Evolutionary conservation across 1,140 invertebrate species (phyloP).

Genomic region (Neodiprion virginianus): DNA sequence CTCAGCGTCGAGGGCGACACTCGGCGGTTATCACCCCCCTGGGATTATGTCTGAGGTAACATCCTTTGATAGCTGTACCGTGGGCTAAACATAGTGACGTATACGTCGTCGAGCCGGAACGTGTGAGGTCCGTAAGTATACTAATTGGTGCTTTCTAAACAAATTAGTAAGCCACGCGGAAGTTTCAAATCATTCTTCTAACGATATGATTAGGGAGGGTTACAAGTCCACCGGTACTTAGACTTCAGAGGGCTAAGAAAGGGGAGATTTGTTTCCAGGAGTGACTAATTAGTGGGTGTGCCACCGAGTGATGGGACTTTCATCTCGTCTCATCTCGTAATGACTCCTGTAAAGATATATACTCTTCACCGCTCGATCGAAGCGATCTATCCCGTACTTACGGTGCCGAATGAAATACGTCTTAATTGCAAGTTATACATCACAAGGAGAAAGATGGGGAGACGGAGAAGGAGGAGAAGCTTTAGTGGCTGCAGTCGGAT

Average conservation of each 20-base stretch:
- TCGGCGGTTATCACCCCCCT: too few relatives aligned
- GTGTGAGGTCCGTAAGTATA: slow-evolving; percentile 1
- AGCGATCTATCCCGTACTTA: neutral
- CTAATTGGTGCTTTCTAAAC: neutral
- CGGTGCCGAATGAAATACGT: neutral
- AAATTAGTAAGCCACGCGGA: neutral
- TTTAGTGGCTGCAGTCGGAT: too few relatives aligned
- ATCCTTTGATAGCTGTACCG: neutral
- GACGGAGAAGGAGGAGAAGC: too few relatives aligned
- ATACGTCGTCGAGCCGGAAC: neutral
- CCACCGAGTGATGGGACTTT: slow-evolving; percentile 15
- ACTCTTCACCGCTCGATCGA: neutral
- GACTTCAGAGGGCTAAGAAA: neutral
- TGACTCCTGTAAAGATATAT: neutral
- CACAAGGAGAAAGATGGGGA: too few relatives aligned
- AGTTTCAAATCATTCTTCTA: slow-evolving; percentile 3
- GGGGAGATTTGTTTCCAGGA: neutral
- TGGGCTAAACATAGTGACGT: neutral
- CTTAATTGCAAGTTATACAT: neutral
- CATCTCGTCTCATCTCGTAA: slow-evolving; percentile 12
- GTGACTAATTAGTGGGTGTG: slow-evolving; percentile 23
- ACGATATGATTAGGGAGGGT: slow-evolving; percentile 1
- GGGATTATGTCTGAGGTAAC: too few relatives aligned
- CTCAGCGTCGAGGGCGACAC: too few relatives aligned
- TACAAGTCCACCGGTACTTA: neutral